phyloP scores from a whole-genome alignment of 1,140 invertebrate genomes.

The Coboldia fuscipes region DNA sequence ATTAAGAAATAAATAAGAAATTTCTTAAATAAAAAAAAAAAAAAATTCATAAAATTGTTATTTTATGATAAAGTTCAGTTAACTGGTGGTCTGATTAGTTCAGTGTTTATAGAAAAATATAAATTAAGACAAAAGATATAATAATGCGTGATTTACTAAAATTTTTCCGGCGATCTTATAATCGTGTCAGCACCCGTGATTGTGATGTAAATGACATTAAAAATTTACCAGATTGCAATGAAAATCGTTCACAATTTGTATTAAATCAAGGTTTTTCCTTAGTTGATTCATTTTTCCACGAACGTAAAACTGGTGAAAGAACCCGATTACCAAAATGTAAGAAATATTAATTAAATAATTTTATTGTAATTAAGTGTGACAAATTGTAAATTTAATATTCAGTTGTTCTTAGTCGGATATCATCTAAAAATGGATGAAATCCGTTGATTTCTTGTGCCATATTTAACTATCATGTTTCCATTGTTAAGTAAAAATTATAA shows the following conservation, averaged over 20 bases:
- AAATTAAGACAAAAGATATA: too few relatives aligned
- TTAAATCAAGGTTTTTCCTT: constrained; percentile 13
- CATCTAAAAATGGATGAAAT: too few relatives aligned
- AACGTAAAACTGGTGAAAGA: constrained; percentile 9
- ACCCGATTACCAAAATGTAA: constrained; percentile 17
- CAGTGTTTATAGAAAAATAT: too few relatives aligned
- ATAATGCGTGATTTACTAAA: constrained; percentile 17
- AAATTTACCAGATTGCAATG: constrained; percentile 3
- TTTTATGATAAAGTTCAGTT: too few relatives aligned
- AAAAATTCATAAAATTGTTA: too few relatives aligned
- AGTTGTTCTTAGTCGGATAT: not conserved
- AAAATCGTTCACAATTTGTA: not conserved
- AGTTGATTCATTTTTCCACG: constrained; percentile 16
- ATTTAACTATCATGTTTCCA: not conserved
- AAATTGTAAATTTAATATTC: not conserved
- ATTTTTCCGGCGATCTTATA: constrained; percentile 15
- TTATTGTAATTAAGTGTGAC: not conserved
- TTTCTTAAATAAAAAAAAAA: too few relatives aligned
- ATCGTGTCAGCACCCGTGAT: constrained; percentile 10
- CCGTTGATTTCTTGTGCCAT: too few relatives aligned
- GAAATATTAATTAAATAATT: constrained; percentile 2
- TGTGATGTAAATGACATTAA: constrained; percentile 7
- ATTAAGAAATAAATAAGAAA: too few relatives aligned
- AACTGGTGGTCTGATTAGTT: too few relatives aligned
- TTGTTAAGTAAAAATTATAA: not conserved